Percentiles rank a stretch among this genome's conserved stretches.
These are phyloP conservation scores for Aspidapion aeneum DNA, from an alignment of 2,888 invertebrate species.

Conservation along the genomic window DNA sequence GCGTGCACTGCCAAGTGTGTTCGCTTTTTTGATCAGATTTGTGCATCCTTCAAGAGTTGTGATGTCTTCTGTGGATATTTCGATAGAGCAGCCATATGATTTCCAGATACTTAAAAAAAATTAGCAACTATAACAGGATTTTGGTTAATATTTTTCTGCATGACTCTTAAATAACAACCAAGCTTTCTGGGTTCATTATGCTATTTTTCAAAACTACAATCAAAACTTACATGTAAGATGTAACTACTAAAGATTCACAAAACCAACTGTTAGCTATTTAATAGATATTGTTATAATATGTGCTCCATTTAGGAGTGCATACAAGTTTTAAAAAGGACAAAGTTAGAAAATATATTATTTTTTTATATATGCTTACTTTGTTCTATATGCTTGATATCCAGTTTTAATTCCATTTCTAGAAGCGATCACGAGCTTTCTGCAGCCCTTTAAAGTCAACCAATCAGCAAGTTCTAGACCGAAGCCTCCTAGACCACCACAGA, in stretches of 20 bases:
- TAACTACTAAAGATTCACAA: too few species aligned
- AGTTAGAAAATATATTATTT: neutral
- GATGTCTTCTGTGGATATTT: slow-evolving; percentile 68
- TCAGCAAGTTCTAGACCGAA: slow-evolving; percentile 87
- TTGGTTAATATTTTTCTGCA: neutral
- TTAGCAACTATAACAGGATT: too few species aligned
- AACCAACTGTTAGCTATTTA: too few species aligned
- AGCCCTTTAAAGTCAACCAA: slow-evolving; percentile 82
- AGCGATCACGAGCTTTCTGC: slow-evolving; percentile 71
- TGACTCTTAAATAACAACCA: neutral
- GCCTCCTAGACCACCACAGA: slow-evolving; percentile 84
- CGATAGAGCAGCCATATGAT: slow-evolving; percentile 63
- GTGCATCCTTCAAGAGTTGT: slow-evolving; percentile 67
- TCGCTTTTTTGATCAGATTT: slow-evolving; percentile 61
- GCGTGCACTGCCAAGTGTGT: slow-evolving; percentile 70
- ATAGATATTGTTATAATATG: too few species aligned
- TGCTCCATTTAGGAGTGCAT: too few species aligned
- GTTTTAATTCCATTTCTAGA: slow-evolving; percentile 77
- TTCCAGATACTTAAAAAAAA: slow-evolving; percentile 21
- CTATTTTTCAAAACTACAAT: too few species aligned
- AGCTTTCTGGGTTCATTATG: too few species aligned
- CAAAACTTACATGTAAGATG: too few species aligned
- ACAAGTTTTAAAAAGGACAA: too few species aligned
- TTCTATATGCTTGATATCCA: slow-evolving; percentile 67
- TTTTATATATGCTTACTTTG: slow-evolving; percentile 25